Conservation (phyloP, 2,888 invertebrate species). For the Platypus cylindrus region DNA sequence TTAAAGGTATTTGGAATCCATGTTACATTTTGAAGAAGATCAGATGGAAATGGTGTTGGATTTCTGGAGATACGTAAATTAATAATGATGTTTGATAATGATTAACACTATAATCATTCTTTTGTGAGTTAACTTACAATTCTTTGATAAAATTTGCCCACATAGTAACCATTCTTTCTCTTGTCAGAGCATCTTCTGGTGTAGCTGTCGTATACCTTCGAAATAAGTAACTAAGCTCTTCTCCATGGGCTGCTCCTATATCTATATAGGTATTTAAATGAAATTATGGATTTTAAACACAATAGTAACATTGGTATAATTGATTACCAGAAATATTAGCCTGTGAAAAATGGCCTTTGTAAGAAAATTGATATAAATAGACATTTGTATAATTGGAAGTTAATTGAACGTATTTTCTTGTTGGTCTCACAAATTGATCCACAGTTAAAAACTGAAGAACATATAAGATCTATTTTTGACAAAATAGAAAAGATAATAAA, state of each 20-base stretch:
- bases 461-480: neutral
- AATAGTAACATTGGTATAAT: too few species aligned
- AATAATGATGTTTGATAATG: too few species aligned
- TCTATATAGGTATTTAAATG: too few species aligned
- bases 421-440: slow-evolving; percentile 32
- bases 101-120: too few species aligned
- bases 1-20: slow-evolving; percentile 1
- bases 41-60: neutral
- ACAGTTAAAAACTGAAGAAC: slow-evolving; percentile 36
- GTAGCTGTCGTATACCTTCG: too few species aligned
- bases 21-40: neutral
- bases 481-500: neutral
- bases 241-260: too few species aligned
- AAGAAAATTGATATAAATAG: slow-evolving; percentile 19
- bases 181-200: neutral
- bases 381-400: slow-evolving; percentile 29
- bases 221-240: too few species aligned
- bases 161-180: neutral
- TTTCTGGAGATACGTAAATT: too few species aligned
- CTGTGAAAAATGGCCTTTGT: slow-evolving; percentile 18
- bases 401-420: slow-evolving; percentile 29
- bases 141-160: slow-evolving; percentile 1
- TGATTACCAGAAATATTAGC: too few species aligned
- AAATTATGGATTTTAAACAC: too few species aligned
- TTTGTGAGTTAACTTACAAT: too few species aligned